Evolutionary conservation across 2,888 invertebrate genomes (phyloP).

Genomic region (Parascotia fuliginaria): DNA sequence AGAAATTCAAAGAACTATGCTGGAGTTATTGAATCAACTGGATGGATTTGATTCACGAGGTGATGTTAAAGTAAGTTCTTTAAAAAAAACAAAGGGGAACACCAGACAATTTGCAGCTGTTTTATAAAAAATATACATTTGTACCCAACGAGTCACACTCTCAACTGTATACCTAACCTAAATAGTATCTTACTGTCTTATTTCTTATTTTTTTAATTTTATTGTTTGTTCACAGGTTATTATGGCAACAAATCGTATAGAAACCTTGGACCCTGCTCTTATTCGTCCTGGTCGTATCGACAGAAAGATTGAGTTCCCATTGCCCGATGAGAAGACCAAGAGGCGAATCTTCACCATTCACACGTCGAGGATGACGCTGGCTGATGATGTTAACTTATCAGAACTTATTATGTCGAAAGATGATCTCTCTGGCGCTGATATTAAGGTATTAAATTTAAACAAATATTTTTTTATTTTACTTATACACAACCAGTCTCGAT

Average conservation of each 20-base stretch:
- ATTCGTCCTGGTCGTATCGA: constrained; percentile 99
- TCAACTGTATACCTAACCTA: too few species aligned
- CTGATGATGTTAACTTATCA: constrained; percentile 97
- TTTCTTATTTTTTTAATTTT: too few species aligned
- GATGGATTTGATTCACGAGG: constrained; percentile 99
- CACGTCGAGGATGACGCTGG: constrained; percentile 99
- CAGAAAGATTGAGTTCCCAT: constrained; percentile 99
- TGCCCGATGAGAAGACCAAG: constrained; percentile 99
- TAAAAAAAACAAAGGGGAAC: too few species aligned
- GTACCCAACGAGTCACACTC: too few species aligned
- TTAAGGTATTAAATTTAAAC: constrained; percentile 87
- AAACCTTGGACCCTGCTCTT: constrained; percentile 98
- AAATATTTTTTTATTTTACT: neutral
- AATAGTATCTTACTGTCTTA: too few species aligned
- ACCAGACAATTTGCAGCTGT: too few species aligned
- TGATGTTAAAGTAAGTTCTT: constrained; percentile 93
- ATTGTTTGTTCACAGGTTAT: constrained; percentile 94
- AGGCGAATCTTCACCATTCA: constrained; percentile 98
- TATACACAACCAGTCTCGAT: too few species aligned
- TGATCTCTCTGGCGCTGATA: constrained; percentile 98
- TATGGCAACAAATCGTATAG: constrained; percentile 99
- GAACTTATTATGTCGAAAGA: constrained; percentile 99
- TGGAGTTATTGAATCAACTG: constrained; percentile 98
- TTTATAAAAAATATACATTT: too few species aligned
- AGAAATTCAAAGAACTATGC: constrained; percentile 99